These are phyloP conservation scores for Drosophila lacertosa DNA, from an alignment of 1,140 invertebrate species.

Conservation along the genomic window DNA sequence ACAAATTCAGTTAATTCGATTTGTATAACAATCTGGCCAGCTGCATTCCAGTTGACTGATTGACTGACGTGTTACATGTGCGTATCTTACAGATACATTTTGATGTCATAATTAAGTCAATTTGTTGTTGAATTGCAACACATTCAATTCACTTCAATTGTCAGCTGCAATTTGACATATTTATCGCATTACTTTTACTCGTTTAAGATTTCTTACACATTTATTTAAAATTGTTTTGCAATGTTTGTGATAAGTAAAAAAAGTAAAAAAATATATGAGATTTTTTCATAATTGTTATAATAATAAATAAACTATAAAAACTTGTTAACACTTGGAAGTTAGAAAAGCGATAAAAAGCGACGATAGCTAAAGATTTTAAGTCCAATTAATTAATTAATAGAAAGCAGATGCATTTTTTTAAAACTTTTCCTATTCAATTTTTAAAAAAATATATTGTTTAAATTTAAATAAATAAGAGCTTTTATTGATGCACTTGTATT, in stretches of 20 bases:
- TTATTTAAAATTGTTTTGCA: constrained; percentile 20
- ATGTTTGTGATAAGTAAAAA: too few relatives aligned
- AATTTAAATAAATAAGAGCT: too few relatives aligned
- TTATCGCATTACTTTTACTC: constrained; percentile 40
- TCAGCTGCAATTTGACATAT: constrained; percentile 37
- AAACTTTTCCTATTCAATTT: too few relatives aligned
- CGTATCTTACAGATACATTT: constrained; percentile 14
- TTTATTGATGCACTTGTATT: not conserved
- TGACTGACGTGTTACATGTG: constrained; percentile 12
- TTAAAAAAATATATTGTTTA: too few relatives aligned
- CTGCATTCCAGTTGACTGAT: constrained; percentile 7
- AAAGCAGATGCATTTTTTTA: too few relatives aligned
- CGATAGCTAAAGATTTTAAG: too few relatives aligned
- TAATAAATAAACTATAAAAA: too few relatives aligned
- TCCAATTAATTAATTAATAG: too few relatives aligned
- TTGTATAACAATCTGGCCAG: constrained; percentile 12
- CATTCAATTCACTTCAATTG: constrained; percentile 52
- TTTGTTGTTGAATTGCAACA: constrained; percentile 30
- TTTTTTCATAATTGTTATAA: too few relatives aligned
- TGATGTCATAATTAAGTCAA: constrained; percentile 32
- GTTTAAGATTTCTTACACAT: constrained; percentile 10
- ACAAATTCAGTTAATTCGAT: constrained; percentile 16
- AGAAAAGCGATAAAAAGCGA: too few relatives aligned
- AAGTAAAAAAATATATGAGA: too few relatives aligned
- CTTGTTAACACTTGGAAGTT: not conserved